A percentile compares a stretch with the other conserved stretches of the same genome.
phyloP scores from a whole-genome alignment of 1,140 invertebrate species.

The Trichogramma pretiosum region DNA sequence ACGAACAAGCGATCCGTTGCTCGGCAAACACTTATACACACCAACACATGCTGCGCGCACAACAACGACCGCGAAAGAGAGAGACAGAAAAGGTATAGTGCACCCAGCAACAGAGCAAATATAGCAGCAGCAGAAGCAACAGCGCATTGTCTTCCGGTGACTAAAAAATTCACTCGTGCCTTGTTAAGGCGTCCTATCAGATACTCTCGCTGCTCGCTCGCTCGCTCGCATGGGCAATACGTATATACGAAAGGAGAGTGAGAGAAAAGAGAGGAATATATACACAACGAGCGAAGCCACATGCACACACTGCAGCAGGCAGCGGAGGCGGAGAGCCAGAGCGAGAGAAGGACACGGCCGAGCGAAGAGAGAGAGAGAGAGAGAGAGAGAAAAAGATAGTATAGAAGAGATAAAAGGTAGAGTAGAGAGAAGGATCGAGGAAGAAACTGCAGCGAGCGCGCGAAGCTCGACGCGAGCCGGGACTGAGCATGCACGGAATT shows the following conservation, averaged over 20 bases:
- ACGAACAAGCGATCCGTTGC: conserved; percentile 4
- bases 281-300: no score
- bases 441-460: no score
- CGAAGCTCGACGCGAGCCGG: no score
- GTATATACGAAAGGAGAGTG: no score
- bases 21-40: conserved; percentile 31
- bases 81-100: conserved; percentile 5
- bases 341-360: background rate
- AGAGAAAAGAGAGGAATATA: background rate
- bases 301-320: no score
- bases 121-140: background rate
- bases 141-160: conserved; percentile 40
- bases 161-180: conserved; percentile 46
- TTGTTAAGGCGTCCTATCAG: conserved; percentile 42
- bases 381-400: background rate
- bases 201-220: conserved; percentile 26
- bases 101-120: no score
- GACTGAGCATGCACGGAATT: no score
- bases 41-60: conserved; percentile 22
- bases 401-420: background rate
- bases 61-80: background rate
- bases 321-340: conserved; percentile 2
- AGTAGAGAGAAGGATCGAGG: background rate
- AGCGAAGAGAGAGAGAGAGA: background rate
- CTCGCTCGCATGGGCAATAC: no score